Evolutionary conservation across 2,888 invertebrate species (phyloP), one percentile per base, ranked within the genome.

Genomic region (Drosophila borborema): DNA sequence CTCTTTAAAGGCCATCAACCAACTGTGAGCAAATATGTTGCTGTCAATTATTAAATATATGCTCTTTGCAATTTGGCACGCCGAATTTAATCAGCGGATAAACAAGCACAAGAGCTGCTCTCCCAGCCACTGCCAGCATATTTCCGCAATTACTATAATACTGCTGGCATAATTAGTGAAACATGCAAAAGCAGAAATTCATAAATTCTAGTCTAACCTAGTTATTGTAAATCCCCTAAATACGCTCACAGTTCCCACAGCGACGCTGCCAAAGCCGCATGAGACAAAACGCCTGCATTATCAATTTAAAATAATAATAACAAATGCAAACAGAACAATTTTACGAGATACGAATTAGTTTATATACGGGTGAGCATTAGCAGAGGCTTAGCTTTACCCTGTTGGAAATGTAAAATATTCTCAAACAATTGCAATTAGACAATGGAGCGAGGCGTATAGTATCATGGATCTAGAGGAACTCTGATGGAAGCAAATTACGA

Each of bases 221-320:
- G 81, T 89, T 84, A 78, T 64, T 63, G 67, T 59, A 73, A 77
- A 84, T 72, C 68, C 63, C 48, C 34, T 46, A 67, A 69, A 64
- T 31, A 65, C 65, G 70, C 54, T 54, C 56, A 62, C 61, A 51
- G 54, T 54, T 46, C 54, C 43, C 18, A 45, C 36, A 53, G 20
- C 38, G 5, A 23, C 18, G 40, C 48, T 16, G 43, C 36, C 41
- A 9, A 12, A 40, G 48, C 45, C 53, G 36, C 51, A 59, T 36
- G 38, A n/a, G 59, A 34, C 53, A 54, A 20, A 38, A 31, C n/a
- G 49, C 61, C 70, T 49, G 71, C 34, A 73, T 64, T 80, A 82
- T 85, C 76, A 78, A 75, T 65, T 67, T 74, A 81, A 86, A 86
- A 86, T 81, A 82, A 85, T 80, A 86, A 86, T 68, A 84, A 70